Evolutionary conservation across 2,113 vertebrate genomes (phyloP).

Genomic region (Crotalus tigris): DNA sequence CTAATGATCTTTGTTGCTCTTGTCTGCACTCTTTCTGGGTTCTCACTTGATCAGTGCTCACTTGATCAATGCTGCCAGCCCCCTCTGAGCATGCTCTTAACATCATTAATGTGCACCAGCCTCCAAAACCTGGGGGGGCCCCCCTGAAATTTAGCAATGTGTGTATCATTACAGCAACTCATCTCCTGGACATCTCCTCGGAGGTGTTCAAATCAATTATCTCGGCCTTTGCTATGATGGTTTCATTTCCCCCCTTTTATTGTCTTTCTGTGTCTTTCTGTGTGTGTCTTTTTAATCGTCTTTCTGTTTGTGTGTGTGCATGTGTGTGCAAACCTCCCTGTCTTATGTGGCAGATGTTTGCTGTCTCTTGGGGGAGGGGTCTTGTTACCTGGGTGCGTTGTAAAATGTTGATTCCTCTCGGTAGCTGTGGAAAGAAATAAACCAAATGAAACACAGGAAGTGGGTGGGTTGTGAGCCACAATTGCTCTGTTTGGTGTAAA

Average conservation of each 20-base stretch:
- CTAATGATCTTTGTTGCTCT: not conserved
- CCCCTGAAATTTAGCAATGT: not conserved
- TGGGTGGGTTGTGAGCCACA: not conserved
- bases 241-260: too few species aligned
- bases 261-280: not conserved
- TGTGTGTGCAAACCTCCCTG: not conserved
- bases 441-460: not conserved
- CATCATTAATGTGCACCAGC: not conserved
- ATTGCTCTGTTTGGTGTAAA: not conserved
- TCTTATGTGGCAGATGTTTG: not conserved
- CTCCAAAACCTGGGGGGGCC: not conserved
- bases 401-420: fast-evolving
- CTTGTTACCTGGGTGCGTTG: not conserved
- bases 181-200: not conserved
- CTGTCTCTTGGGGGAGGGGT: not conserved
- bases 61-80: not conserved
- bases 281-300: not conserved
- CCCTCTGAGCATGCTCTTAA: not conserved
- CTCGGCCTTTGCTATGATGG: not conserved
- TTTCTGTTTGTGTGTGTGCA: not conserved
- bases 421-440: not conserved
- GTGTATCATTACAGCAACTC: not conserved
- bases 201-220: not conserved
- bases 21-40: not conserved
- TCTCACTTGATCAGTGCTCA: not conserved